Percentiles rank a stretch among this genome's conserved stretches.
Evolutionary conservation across 2,888 invertebrate species (phyloP).

Genomic region (Alsophila aescularia): DNA sequence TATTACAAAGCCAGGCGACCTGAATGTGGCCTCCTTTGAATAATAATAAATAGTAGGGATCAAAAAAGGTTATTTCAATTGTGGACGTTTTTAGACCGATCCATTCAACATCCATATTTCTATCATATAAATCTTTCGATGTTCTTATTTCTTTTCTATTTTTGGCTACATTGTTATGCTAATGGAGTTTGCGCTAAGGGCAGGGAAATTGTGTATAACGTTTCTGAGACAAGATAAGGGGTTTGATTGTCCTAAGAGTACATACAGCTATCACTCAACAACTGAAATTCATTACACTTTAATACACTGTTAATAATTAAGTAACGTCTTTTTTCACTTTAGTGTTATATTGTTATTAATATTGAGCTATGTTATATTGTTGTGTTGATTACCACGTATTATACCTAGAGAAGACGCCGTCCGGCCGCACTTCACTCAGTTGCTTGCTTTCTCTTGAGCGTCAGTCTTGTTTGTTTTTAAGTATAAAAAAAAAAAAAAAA

Average conservation of each 20-base stretch:
- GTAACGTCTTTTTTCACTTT: too few relatives aligned
- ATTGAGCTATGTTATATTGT: too few relatives aligned
- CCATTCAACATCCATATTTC: conserved; percentile 17
- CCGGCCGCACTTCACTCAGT: too few relatives aligned
- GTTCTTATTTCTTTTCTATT: conserved; percentile 22
- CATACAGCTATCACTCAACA: neutral
- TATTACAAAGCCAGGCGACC: conserved; percentile 34
- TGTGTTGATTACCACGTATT: too few relatives aligned
- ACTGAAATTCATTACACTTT: neutral
- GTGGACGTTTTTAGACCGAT: conserved; percentile 18
- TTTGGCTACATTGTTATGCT: conserved; percentile 19
- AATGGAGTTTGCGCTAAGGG: conserved; percentile 4
- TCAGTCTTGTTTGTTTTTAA: too few relatives aligned
- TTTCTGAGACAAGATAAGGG: neutral
- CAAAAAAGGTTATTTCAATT: conserved; percentile 32
- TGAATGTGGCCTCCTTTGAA: conserved; percentile 42
- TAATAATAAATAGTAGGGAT: conserved; percentile 40
- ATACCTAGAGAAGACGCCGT: too few relatives aligned
- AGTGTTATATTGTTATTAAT: too few relatives aligned
- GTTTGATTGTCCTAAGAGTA: neutral
- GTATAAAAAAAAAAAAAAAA: too few relatives aligned
- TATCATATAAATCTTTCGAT: conserved; percentile 20
- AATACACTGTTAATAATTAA: too few relatives aligned
- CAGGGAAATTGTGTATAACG: conserved; percentile 1
- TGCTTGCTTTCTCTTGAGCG: too few relatives aligned